These are phyloP conservation scores for Liparis tanakae DNA, from an alignment of 2,797 vertebrate species.

Conservation along the genomic window DNA sequence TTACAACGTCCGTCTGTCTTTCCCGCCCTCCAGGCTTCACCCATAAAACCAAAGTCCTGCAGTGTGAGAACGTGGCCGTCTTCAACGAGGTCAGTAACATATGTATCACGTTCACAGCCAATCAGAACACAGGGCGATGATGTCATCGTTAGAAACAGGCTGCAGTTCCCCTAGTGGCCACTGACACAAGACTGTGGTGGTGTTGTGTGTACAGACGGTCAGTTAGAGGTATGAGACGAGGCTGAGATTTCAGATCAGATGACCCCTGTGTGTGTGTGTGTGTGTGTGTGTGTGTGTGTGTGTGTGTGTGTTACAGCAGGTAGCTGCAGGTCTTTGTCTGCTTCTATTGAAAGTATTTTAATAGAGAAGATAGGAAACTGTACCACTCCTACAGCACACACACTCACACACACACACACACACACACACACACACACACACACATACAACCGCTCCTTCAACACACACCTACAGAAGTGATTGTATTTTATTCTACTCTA, in stretches of 20 bases:
- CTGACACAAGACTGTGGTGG: neutral
- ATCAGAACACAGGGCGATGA: neutral
- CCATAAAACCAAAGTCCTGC: constrained; percentile 89
- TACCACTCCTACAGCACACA: constrained; percentile 53
- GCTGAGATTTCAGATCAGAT: constrained; percentile 32
- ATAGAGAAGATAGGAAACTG: constrained; percentile 45
- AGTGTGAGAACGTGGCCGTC: constrained; percentile 84
- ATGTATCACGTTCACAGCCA: neutral
- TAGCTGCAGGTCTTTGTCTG: constrained; percentile 33
- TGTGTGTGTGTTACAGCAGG: constrained; percentile 13
- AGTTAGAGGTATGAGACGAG: neutral
- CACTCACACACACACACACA: constrained; percentile 17
- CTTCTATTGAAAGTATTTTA: constrained; percentile 65
- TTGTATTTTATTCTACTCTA: neutral
- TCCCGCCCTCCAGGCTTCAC: constrained; percentile 82
- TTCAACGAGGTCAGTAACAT: constrained; percentile 88
- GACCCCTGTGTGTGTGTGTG: constrained; percentile 2
- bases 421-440: constrained; percentile 33
- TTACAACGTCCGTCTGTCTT: constrained; percentile 10
- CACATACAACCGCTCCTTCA: constrained; percentile 7
- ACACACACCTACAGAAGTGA: constrained; percentile 20
- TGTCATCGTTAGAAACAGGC: neutral
- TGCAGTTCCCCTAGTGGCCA: neutral
- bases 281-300: neutral
- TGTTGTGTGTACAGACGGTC: neutral